Evolutionary conservation across 2,888 invertebrate genomes (phyloP), one percentile per base, ranked within the genome.

Genomic region (Erebia ligea): DNA sequence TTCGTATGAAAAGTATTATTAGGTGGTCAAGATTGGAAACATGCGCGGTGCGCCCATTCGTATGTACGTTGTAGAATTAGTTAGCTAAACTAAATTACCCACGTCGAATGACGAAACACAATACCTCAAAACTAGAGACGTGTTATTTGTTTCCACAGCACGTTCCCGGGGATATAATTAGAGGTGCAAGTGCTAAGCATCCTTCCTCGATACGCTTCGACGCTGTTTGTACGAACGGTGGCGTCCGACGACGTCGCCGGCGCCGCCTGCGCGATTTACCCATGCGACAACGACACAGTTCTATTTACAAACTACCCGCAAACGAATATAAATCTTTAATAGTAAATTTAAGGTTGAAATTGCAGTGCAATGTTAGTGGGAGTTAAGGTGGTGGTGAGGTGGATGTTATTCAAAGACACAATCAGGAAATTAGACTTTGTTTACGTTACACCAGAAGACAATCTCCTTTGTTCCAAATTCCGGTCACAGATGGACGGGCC

Each of bases 351-450:
- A 76, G 76, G 81, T 72, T 65, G 25, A 75, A 45, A 76, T 78
- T 82, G 42, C 71, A 42, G 11, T 66, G 61, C 8, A 11, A 11
- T 15, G 61, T 21, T 2, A 0, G 5, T 2, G 15, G 15, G 67
- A 70, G 25, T 50, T 69, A 71, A 11, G 70, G 17, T 42, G 13
- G 42, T 56, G 65, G 10, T 65, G 48, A 25, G 58, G 58, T 25
- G 21, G 62, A 54, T 48, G 45, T 48, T 62, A 70, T 68, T 57
- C 66, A 70, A 67, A 73, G 86, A 84, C 84, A 86, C 75, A 82
- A 84, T 83, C 86, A 88, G 90, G 89, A 92, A 91, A 91, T 87
- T 88, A 85, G 87, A 91, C 92, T 91, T 88, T 91, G 92, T 90
- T 89, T 89, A 88, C 84, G 78, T 86, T 82, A 86, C 78, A 75